Conservation (phyloP, 1,140 invertebrate species). For the Drosophila mojavensis region DNA sequence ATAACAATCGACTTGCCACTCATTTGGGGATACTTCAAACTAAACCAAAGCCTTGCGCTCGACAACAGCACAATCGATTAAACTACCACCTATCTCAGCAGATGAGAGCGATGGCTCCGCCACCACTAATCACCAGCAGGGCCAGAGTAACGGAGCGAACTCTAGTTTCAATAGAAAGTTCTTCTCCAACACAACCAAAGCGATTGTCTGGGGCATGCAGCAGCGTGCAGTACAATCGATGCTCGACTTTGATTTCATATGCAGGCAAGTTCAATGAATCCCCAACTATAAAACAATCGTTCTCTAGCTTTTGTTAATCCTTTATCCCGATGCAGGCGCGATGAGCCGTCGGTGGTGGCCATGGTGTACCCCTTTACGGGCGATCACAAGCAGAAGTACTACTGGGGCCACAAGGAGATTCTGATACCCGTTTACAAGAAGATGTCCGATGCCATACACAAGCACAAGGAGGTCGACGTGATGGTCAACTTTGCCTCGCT, state of each 20-base stretch:
- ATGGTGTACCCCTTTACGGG: constrained; percentile 99
- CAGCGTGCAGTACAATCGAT: constrained; percentile 98
- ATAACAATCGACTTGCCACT: constrained; percentile 55
- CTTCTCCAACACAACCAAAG: constrained; percentile 94
- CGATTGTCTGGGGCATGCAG: constrained; percentile 99
- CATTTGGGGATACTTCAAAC: constrained; percentile 73
- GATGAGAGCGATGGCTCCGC: constrained; percentile 71
- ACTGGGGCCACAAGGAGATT: constrained; percentile 99
- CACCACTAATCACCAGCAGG: constrained; percentile 38
- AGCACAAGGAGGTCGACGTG: constrained; percentile 97
- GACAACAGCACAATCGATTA: constrained; percentile 82
- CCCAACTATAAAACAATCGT: neutral
- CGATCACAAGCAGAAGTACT: constrained; percentile 99
- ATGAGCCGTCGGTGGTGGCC: constrained; percentile 95
- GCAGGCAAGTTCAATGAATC: constrained; percentile 85
- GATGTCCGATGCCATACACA: constrained; percentile 98
- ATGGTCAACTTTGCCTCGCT: constrained; percentile 99
- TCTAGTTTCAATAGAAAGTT: constrained; percentile 84
- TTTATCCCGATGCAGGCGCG: constrained; percentile 92
- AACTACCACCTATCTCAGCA: constrained; percentile 83
- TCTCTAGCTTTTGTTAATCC: constrained; percentile 86
- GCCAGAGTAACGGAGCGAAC: constrained; percentile 59
- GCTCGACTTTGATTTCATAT: constrained; percentile 99
- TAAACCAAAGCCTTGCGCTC: constrained; percentile 72
- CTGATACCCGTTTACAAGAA: constrained; percentile 97